Evolutionary conservation across 2,113 vertebrate species (phyloP), one percentile per base, ranked within the genome.

Genomic region (Arenaria interpres): DNA sequence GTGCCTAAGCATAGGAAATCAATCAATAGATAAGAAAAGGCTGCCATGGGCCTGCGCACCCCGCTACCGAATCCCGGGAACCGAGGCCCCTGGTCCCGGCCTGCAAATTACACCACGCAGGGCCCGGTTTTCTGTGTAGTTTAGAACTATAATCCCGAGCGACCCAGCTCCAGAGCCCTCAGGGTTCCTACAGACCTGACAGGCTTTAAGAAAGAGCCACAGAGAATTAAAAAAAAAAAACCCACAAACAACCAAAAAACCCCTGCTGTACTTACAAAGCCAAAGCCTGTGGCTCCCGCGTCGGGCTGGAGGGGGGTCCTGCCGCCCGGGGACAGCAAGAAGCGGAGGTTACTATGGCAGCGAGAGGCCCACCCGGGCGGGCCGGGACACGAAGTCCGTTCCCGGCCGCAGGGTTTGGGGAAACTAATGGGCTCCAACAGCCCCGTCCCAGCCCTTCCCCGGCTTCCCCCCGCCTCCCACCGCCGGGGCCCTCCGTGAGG

Each of bases 41-140:
- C 66, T 19, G 51, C 35, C 7, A 4, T 0, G 5, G 63, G 78
- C 48, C 78, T 28, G 50, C 33, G 3, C 10, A 1, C 3, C 2
- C 56, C 3, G 8, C 12, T 0, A 14, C 28, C 57, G 27, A 37
- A 33, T 4, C 62, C 92, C 3, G 7, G 9, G 2, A 10, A 7
- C 0, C 1, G 59, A 32, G 43, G 37, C 50, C 37, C 9, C 25
- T 5, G 4, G 1, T 13, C 28, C 2, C 25, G 7, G 0, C 27
- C 8, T 1, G 8, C 25, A 9, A 2, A 2, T 6, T 4, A 9
- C 3, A 0, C 14, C 37, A 2, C 1, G 2, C 30, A 3, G 18
- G 3, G 12, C 10, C 24, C 0, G 1, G 4, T 45, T 32, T 28
- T 4, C 7, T 0, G 1, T 0, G 0, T 0, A 2, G 7, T 6